Conservation (phyloP, 1,140 invertebrate species). For the Eurosta solidaginis region DNA sequence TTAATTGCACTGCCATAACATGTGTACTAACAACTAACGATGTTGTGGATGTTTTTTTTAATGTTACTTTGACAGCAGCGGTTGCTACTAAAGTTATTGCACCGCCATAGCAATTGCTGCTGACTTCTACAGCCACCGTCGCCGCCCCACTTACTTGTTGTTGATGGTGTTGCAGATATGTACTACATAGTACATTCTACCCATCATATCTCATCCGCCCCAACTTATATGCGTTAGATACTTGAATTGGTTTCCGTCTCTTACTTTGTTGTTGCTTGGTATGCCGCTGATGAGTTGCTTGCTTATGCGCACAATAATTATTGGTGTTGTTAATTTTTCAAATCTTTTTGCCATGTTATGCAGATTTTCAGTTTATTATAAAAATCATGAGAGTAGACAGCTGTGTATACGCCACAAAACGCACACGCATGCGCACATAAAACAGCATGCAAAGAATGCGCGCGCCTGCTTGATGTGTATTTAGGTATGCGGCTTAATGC, state of each 20-base stretch:
- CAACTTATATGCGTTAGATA: neutral
- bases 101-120: constrained; percentile 4
- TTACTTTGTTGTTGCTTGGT: neutral
- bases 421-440: neutral
- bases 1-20: constrained; percentile 30
- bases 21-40: neutral
- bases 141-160: neutral
- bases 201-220: neutral
- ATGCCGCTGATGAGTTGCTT: constrained; percentile 7
- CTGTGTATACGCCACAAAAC: neutral
- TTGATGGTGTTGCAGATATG: neutral
- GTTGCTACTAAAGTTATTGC: neutral
- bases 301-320: constrained; percentile 7
- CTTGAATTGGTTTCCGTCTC: neutral
- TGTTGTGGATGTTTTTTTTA: constrained; percentile 25
- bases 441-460: neutral
- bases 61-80: neutral
- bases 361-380: constrained; percentile 29
- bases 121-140: neutral
- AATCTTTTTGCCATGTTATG: constrained; percentile 19
- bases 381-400: neutral
- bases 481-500: neutral
- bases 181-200: neutral
- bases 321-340: constrained; percentile 30
- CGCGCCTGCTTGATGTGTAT: too few species aligned